Percentiles rank a stretch among this genome's conserved stretches.
phyloP scores from a whole-genome alignment of 2,888 invertebrate species.

The Drosophila mimica region DNA sequence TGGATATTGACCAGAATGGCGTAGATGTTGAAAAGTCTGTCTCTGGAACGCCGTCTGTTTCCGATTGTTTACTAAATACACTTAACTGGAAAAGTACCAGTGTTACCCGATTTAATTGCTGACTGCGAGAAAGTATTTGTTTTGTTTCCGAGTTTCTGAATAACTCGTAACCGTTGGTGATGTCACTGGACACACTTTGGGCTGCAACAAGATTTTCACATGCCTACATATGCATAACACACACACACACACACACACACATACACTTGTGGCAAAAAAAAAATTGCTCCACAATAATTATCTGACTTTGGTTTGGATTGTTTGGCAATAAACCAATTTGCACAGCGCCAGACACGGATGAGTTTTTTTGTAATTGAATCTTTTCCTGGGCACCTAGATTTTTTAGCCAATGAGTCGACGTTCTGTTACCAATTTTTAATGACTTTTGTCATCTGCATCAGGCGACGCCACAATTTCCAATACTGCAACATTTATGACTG shows the following conservation, averaged over 20 bases:
- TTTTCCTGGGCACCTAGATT: neutral
- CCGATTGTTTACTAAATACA: constrained; percentile 28
- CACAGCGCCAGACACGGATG: neutral
- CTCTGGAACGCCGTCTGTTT: constrained; percentile 37
- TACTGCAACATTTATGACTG: neutral
- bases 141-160: constrained; percentile 23
- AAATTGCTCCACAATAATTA: neutral
- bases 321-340: neutral
- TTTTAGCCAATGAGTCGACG: neutral
- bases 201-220: constrained; percentile 37
- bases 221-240: neutral
- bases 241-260: neutral
- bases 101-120: constrained; percentile 33
- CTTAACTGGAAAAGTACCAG: constrained; percentile 39
- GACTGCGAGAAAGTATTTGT: constrained; percentile 37
- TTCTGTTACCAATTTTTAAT: neutral
- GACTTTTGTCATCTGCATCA: neutral
- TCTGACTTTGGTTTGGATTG: neutral
- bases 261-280: neutral
- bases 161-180: constrained; percentile 57
- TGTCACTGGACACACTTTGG: constrained; percentile 42
- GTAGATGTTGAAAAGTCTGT: constrained; percentile 13
- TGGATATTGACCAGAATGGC: neutral
- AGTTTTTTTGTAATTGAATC: neutral
- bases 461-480: neutral